A percentile compares a stretch with the other conserved stretches of the same genome.
These are phyloP conservation scores for Xanthia togata DNA, from an alignment of 2,888 invertebrate genomes.

Conservation along the genomic window DNA sequence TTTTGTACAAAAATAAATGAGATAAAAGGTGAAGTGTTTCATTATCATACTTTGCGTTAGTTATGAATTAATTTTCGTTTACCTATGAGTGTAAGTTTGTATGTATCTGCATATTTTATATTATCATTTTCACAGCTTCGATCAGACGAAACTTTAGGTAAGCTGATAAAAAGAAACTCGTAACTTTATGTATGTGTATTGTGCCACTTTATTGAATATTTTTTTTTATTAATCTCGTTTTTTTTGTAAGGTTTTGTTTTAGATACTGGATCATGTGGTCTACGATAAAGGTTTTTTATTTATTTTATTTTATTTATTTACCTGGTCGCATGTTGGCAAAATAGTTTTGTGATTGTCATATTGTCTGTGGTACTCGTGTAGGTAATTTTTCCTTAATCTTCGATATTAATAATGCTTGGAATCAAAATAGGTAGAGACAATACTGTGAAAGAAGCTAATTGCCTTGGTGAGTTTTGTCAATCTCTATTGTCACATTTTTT, in stretches of 20 bases:
- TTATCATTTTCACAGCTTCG: neutral
- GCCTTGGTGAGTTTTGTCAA: neutral
- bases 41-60: conserved; percentile 37
- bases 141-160: neutral
- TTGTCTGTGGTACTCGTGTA: neutral
- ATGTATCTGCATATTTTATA: conserved; percentile 3
- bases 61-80: conserved; percentile 25
- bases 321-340: too few relatives aligned
- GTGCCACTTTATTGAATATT: too few relatives aligned
- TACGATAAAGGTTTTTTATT: too few relatives aligned
- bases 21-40: conserved; percentile 32
- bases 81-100: conserved; percentile 7
- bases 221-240: too few relatives aligned
- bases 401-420: neutral
- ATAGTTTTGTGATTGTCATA: neutral
- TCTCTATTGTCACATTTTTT: neutral
- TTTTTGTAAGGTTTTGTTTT: too few relatives aligned
- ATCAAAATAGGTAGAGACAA: neutral
- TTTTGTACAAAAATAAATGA: conserved; percentile 31
- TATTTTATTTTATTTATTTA: too few relatives aligned
- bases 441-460: neutral
- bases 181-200: too few relatives aligned
- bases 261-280: too few relatives aligned
- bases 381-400: neutral
- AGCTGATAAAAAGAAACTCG: too few relatives aligned